Conservation (phyloP, 2,113 vertebrate species). For the Genyomyrus donnyi region DNA sequence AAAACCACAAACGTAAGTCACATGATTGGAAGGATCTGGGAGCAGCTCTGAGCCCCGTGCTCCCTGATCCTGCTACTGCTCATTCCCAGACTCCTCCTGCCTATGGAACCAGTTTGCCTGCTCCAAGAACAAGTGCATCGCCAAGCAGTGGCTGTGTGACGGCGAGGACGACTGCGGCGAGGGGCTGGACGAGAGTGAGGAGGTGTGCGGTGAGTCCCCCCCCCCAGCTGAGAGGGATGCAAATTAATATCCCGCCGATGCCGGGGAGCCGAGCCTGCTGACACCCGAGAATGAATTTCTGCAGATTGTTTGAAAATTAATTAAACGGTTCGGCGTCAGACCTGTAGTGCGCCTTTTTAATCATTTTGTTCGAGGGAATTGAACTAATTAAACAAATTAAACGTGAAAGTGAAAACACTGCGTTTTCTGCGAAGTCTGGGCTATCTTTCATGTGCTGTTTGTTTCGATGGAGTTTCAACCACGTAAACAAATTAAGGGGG, state of each 20-base stretch:
- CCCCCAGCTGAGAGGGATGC: not conserved
- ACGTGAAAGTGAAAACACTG: not conserved
- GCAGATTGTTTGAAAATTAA: not conserved
- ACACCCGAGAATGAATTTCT: not conserved
- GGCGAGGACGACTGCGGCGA: conserved; percentile 76
- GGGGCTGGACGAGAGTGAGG: conserved; percentile 69
- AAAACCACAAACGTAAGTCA: not conserved
- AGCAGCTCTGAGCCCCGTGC: too few relatives aligned
- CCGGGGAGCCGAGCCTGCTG: not conserved
- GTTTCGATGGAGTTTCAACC: not conserved
- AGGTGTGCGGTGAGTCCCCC: conserved; percentile 61
- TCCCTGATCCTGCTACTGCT: not conserved
- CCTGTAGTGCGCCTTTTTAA: not conserved
- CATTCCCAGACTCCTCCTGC: conserved; percentile 66
- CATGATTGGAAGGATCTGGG: not conserved
- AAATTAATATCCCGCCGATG: not conserved
- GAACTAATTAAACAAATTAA: not conserved
- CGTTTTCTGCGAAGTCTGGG: not conserved
- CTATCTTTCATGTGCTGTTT: not conserved
- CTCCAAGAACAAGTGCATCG: conserved; percentile 73
- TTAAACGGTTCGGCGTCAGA: not conserved
- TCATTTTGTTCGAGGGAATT: not conserved
- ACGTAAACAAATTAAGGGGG: not conserved
- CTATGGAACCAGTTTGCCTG: conserved; percentile 79
- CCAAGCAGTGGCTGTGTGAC: conserved; percentile 75